Evolutionary conservation across 2,888 invertebrate genomes (phyloP), one percentile per base, ranked within the genome.

Genomic region (Marasmarcha lunaedactyla): DNA sequence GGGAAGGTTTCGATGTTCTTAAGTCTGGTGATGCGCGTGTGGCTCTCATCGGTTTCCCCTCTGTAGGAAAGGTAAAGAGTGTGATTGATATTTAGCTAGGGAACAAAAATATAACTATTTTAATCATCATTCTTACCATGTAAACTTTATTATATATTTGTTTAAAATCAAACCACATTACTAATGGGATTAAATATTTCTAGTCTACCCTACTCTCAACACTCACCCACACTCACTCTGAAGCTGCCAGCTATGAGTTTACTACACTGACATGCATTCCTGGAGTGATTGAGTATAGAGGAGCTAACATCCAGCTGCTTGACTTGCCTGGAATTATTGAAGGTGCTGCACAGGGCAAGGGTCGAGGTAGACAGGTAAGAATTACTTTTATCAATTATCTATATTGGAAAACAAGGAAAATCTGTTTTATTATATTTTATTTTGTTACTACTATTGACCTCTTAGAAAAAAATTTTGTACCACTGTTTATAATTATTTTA

Each of bases 321-420:
- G 99, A 99, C 88, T 87, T 99, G 66, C 99, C 99, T 42, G 99
- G 99, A 65, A 99, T 99, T 68, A 99, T 99, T 69, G 99, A 99
- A 86, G 99, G 99, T 43, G 99, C 99, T 47, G 92, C 98, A 1
- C 98, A 87, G 70, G 94, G 94, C 48, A 94, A 94, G 81, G 95
- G 95, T 58, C 86, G 95, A 74, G 95, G 95, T 48, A 83, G 94
- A 55, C 95, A 97, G 86, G 90, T 84, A 49, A 52, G 25, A 9
- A n/a, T n/a, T n/a, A n/a, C n/a, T n/a, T n/a, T n/a, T n/a, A n/a
- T n/a, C n/a, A n/a, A n/a, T n/a, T n/a, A n/a, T n/a, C n/a, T n/a
- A n/a, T n/a, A n/a, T n/a, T n/a, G n/a, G n/a, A n/a, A n/a, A n/a
- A n/a, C n/a, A n/a, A n/a, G n/a, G n/a, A n/a, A n/a, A n/a, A n/a